phyloP scores from a whole-genome alignment of 2,113 vertebrate species.

The Rhinogobius similis region DNA sequence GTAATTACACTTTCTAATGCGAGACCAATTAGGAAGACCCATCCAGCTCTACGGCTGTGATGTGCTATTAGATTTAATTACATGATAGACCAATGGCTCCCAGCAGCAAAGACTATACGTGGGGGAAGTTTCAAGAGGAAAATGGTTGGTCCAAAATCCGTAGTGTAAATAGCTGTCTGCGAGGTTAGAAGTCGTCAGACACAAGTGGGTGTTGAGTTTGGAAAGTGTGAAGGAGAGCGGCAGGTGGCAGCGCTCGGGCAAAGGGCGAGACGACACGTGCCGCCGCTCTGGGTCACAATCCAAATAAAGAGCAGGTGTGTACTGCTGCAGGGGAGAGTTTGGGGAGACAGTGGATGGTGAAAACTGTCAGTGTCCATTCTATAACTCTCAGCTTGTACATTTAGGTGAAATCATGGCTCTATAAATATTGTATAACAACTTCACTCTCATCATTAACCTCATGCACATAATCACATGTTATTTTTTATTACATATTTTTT shows the following conservation, averaged over 20 bases:
- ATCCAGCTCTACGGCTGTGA: conserved; percentile 37
- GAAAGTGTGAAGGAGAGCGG: background rate
- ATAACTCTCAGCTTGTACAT: no score
- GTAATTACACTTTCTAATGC: conserved; percentile 62
- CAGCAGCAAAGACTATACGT: background rate
- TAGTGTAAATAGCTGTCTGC: background rate
- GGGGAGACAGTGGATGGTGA: background rate
- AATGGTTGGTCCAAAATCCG: background rate
- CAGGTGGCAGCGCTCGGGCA: background rate
- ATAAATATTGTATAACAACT: no score
- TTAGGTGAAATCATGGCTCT: no score
- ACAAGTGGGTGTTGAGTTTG: background rate
- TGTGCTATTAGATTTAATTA: conserved; percentile 64
- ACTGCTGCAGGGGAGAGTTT: background rate
- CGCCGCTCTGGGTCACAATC: background rate
- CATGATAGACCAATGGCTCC: conserved; percentile 25
- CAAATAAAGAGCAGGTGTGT: background rate
- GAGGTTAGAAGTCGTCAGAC: background rate
- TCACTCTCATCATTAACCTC: no score
- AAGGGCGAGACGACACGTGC: background rate
- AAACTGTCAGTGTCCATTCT: no score
- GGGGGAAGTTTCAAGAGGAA: background rate
- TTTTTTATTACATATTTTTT: no score
- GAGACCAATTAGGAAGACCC: conserved; percentile 56
- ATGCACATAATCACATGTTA: no score